Evolutionary conservation across 2,888 invertebrate genomes (phyloP).

Genomic region (Melanotus villosus): DNA sequence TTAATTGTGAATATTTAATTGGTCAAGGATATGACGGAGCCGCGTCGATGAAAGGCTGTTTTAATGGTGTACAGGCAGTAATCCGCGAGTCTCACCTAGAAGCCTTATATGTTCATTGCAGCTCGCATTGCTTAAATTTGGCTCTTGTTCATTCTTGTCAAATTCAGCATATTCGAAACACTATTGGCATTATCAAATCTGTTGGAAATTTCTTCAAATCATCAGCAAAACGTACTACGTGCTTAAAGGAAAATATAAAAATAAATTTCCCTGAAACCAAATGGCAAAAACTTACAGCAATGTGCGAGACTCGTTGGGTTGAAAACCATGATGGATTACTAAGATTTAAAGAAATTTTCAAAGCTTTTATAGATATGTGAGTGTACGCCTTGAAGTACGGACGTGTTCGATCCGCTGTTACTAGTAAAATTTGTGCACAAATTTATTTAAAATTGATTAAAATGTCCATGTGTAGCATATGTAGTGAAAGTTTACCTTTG

Average conservation of each 20-base stretch:
- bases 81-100: not conserved
- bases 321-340: not conserved
- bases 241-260: no score
- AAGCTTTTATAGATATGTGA: not conserved
- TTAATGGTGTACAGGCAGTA: not conserved
- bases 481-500: no score
- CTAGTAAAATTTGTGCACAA: no score
- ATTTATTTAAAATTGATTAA: no score
- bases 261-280: no score
- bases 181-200: not conserved
- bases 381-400: no score
- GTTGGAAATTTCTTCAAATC: not conserved
- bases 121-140: not conserved
- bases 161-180: not conserved
- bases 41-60: not conserved
- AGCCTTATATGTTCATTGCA: not conserved
- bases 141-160: not conserved
- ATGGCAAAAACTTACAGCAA: no score
- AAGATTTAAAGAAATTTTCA: not conserved
- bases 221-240: not conserved
- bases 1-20: not conserved
- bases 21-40: not conserved
- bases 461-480: no score
- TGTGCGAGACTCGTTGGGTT: no score
- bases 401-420: no score